phyloP scores from a whole-genome alignment of 2,113 vertebrate genomes.

The Micronycteris hirsuta region DNA sequence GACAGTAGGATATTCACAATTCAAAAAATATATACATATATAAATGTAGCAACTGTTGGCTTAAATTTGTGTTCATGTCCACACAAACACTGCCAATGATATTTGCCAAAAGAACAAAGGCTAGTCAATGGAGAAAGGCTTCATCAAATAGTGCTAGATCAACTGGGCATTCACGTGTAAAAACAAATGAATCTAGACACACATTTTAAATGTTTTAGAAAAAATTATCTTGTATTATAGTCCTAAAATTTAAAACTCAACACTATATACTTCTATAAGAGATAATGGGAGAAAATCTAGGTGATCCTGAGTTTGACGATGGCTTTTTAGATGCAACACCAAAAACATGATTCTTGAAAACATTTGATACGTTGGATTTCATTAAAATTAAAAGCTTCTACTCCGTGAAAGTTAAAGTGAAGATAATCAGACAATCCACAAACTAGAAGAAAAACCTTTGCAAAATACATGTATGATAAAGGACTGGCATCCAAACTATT shows the following conservation, averaged over 20 bases:
- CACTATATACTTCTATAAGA: background rate
- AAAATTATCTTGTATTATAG: background rate
- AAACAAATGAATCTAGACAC: background rate
- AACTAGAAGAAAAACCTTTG: background rate
- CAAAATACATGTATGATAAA: background rate
- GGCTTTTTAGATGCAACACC: background rate
- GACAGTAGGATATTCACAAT: background rate
- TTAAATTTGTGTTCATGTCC: background rate
- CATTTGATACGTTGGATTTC: background rate
- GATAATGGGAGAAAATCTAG: background rate
- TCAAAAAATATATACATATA: background rate
- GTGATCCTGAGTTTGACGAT: background rate
- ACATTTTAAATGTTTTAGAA: background rate
- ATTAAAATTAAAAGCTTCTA: background rate
- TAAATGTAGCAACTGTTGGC: background rate
- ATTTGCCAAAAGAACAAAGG: background rate
- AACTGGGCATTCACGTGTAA: background rate
- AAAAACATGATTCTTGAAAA: background rate
- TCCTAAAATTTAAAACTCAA: background rate
- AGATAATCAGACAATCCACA: background rate
- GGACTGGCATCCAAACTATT: background rate
- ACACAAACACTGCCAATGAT: background rate
- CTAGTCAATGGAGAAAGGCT: background rate
- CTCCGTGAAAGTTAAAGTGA: background rate
- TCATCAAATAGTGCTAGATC: background rate